Conservation (phyloP, 2,797 vertebrate species). For the Hozukius guyotensis region DNA sequence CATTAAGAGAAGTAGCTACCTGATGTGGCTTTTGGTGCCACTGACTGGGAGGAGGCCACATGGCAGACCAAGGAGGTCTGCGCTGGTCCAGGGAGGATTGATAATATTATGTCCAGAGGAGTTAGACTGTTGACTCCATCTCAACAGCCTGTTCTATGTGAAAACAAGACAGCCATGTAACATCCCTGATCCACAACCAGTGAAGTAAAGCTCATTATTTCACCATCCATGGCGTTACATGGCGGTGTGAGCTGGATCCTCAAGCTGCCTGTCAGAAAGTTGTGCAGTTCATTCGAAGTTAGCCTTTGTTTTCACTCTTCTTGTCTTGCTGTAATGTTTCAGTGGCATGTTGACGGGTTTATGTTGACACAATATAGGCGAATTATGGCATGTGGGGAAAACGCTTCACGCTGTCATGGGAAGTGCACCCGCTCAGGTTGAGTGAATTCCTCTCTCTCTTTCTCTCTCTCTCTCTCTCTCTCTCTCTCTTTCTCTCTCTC, state of each 20-base stretch:
- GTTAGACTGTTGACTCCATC: neutral
- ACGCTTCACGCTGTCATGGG: conserved; percentile 23
- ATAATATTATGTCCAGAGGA: no score
- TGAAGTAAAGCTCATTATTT: conserved; percentile 71
- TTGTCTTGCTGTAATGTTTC: conserved; percentile 36
- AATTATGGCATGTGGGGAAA: conserved; percentile 55
- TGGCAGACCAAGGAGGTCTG: no score
- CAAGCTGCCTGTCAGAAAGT: conserved; percentile 70
- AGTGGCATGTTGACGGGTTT: conserved; percentile 57
- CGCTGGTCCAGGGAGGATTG: no score
- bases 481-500: neutral
- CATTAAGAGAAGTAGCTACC: no score
- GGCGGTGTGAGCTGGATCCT: conserved; percentile 26
- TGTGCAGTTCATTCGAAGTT: conserved; percentile 59
- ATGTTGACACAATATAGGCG: conserved; percentile 61
- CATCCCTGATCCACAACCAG: conserved; percentile 34
- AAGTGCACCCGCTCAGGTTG: conserved; percentile 39
- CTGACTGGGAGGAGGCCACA: no score
- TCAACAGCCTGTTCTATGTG: conserved; percentile 14
- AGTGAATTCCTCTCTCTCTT: conserved; percentile 5
- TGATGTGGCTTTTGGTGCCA: no score
- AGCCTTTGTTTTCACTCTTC: conserved; percentile 57
- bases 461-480: no score
- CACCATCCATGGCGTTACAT: conserved; percentile 26
- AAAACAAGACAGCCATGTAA: conserved; percentile 40